These are phyloP conservation scores for Trissonchulus latispiculum DNA, from an alignment of 2,888 invertebrate species.

Conservation along the genomic window DNA sequence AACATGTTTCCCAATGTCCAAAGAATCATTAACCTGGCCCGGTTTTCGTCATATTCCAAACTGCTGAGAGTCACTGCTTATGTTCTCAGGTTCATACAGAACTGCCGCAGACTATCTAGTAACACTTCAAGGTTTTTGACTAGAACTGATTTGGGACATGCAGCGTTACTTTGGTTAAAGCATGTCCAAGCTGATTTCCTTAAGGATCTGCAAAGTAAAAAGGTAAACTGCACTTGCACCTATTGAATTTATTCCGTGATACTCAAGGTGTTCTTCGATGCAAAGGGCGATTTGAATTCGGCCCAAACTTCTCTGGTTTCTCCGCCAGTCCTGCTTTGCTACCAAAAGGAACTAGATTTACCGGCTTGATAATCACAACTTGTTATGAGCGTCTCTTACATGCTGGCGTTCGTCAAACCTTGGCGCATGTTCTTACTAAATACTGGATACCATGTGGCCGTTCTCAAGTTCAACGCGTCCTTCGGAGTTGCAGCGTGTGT, in stretches of 20 bases:
- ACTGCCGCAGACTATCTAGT: no score
- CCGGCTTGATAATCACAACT: background rate
- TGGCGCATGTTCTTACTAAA: background rate
- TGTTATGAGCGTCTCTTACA: slow-evolving; percentile 10
- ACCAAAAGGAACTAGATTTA: background rate
- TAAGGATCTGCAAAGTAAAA: no score
- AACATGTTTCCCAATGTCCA: no score
- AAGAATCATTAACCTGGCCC: no score
- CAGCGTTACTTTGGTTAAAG: no score
- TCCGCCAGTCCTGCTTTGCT: background rate
- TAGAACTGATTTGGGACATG: no score
- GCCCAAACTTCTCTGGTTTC: background rate
- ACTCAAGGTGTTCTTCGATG: background rate
- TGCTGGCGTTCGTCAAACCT: slow-evolving; percentile 11
- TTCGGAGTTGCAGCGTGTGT: background rate
- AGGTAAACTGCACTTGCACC: no score
- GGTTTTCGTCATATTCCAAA: no score
- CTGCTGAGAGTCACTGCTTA: no score
- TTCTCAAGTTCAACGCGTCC: slow-evolving; percentile 6
- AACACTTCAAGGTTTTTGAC: no score
- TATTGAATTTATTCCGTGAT: slow-evolving; percentile 7
- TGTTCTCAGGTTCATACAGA: no score
- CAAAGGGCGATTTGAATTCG: background rate
- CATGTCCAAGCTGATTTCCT: no score
- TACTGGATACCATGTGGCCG: slow-evolving; percentile 9